Conservation (phyloP, 1,140 invertebrate species). For the Apis florea region DNA sequence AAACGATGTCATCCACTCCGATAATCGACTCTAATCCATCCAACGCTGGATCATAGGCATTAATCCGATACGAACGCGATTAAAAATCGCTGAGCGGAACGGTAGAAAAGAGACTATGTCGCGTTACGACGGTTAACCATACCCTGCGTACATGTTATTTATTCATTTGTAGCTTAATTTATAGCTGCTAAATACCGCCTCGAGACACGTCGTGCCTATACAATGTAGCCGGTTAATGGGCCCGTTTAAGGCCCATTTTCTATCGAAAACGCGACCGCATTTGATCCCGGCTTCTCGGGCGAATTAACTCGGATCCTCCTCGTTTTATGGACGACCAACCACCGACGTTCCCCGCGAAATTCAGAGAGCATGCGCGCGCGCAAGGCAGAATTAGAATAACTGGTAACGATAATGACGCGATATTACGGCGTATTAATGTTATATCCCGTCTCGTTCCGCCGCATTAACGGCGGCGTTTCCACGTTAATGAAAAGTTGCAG, state of each 20-base stretch:
- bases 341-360: too few species aligned
- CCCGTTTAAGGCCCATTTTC: neutral
- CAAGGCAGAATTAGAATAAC: neutral
- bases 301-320: too few species aligned
- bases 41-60: too few species aligned
- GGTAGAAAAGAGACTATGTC: neutral
- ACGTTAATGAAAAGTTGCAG: neutral
- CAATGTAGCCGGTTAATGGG: conserved; percentile 4
- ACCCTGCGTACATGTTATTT: conserved; percentile 8
- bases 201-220: neutral
- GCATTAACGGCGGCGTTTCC: neutral
- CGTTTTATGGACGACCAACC: too few species aligned
- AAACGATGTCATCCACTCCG: too few species aligned
- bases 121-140: conserved; percentile 26
- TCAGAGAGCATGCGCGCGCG: too few species aligned
- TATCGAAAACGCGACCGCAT: neutral
- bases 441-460: neutral
- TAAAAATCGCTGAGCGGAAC: neutral
- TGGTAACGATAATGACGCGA: neutral
- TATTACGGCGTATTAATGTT: neutral
- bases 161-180: conserved; percentile 34
- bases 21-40: too few species aligned
- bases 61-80: too few species aligned
- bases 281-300: neutral
- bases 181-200: conserved; percentile 5